A percentile compares a stretch with the other conserved stretches of the same genome.
Evolutionary conservation across 1,140 invertebrate species (phyloP).

Genomic region (Bradynema listronoti): DNA sequence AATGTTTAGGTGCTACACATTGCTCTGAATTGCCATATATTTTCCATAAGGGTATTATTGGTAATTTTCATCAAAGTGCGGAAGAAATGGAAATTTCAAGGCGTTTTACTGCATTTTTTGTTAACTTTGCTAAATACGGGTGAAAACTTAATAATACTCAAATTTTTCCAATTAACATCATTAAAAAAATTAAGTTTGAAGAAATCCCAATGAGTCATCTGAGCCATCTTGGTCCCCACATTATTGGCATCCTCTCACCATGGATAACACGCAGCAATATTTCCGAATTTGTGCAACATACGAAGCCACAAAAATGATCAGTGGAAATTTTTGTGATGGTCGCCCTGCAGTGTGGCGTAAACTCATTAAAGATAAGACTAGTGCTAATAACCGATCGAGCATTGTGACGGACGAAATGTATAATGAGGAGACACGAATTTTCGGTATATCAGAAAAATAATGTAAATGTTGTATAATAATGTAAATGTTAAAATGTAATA

Average conservation of each 20-base stretch:
- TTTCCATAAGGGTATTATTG: conserved; percentile 40
- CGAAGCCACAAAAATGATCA: too few relatives aligned
- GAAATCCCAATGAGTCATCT: conserved; percentile 2
- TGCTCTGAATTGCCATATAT: conserved; percentile 48
- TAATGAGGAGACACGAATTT: too few relatives aligned
- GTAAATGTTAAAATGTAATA: too few relatives aligned
- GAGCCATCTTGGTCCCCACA: not conserved
- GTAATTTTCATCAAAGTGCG: conserved; percentile 37
- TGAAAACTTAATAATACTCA: conserved; percentile 12
- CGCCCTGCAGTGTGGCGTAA: conserved; percentile 4
- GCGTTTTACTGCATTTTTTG: conserved; percentile 42
- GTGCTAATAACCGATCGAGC: too few relatives aligned
- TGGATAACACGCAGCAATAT: not conserved
- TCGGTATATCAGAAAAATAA: too few relatives aligned
- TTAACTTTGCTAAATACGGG: conserved; percentile 55
- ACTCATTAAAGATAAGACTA: too few relatives aligned
- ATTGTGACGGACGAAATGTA: too few relatives aligned
- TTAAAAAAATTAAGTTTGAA: not conserved
- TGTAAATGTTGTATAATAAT: too few relatives aligned
- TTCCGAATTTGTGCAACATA: too few relatives aligned
- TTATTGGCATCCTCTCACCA: not conserved
- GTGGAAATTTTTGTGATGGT: conserved; percentile 4
- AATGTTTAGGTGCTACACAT: conserved; percentile 42
- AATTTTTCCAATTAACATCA: not conserved
- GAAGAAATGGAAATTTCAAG: conserved; percentile 43